Evolutionary conservation across 1,140 invertebrate species (phyloP).

Genomic region (Drosophila watanabei): DNA sequence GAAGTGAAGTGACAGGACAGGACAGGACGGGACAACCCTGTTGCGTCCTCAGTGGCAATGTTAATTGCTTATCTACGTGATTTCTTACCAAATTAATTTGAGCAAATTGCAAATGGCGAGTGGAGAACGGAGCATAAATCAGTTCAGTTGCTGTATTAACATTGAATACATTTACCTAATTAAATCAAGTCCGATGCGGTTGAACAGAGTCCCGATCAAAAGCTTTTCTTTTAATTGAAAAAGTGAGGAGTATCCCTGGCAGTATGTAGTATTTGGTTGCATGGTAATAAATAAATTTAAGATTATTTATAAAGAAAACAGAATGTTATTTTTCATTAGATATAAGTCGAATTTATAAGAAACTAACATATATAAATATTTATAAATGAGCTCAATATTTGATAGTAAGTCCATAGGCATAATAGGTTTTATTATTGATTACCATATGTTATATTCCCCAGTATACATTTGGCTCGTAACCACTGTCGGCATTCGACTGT

Average conservation of each 20-base stretch:
- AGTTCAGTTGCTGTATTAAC: constrained; percentile 83
- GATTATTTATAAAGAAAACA: neutral
- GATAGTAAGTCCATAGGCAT: neutral
- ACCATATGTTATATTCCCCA: neutral
- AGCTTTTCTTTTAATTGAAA: constrained; percentile 80
- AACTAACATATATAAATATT: neutral
- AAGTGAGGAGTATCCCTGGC: constrained; percentile 18
- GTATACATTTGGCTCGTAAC: constrained; percentile 9
- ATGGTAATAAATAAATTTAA: neutral
- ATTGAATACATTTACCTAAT: constrained; percentile 83
- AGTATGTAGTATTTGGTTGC: constrained; percentile 3
- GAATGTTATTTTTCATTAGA: no score
- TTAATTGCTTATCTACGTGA: constrained; percentile 86
- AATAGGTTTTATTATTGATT: neutral
- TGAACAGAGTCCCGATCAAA: constrained; percentile 55
- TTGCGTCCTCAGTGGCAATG: constrained; percentile 55
- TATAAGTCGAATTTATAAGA: neutral
- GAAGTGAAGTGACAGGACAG: constrained; percentile 32
- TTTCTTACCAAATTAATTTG: constrained; percentile 85
- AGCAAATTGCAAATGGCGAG: constrained; percentile 74
- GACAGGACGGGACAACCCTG: constrained; percentile 25
- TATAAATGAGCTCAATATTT: neutral
- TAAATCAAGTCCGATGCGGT: constrained; percentile 63
- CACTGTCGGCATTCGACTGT: constrained; percentile 27
- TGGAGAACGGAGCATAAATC: constrained; percentile 62